These are phyloP conservation scores for Heptranchias perlo DNA, from an alignment of 2,113 vertebrate species.

Conservation along the genomic window DNA sequence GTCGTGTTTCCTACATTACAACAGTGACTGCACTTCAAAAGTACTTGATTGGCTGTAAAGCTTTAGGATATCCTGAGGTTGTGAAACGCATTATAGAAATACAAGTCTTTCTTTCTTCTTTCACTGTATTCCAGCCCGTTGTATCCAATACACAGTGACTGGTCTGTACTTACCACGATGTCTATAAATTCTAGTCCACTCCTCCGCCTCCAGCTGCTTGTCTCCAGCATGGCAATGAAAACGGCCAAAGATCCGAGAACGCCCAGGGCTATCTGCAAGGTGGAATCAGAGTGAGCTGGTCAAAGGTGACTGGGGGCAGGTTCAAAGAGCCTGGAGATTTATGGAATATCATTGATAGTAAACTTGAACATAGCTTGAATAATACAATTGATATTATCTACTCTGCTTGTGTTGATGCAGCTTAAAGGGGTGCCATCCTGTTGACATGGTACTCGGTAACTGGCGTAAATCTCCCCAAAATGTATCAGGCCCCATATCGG, in stretches of 20 bases:
- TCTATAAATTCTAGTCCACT: slow-evolving; percentile 45
- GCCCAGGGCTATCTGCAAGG: slow-evolving; percentile 45
- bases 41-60: neutral
- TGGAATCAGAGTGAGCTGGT: neutral
- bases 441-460: neutral
- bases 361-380: neutral
- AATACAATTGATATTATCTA: neutral
- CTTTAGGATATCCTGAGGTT: neutral
- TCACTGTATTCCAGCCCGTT: neutral
- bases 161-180: slow-evolving; percentile 40
- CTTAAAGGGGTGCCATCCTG: neutral
- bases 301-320: neutral
- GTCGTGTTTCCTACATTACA: neutral
- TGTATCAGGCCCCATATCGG: neutral
- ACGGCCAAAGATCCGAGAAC: slow-evolving; percentile 44
- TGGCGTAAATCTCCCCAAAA: neutral
- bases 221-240: slow-evolving; percentile 45
- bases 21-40: neutral
- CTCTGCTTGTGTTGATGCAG: neutral
- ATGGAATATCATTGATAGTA: neutral
- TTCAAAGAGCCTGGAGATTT: neutral
- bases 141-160: neutral
- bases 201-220: slow-evolving; percentile 48
- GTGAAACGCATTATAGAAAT: neutral
- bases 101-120: neutral